Conservation (phyloP, 2,113 vertebrate species). For the Potamarius usumacintae region DNA sequence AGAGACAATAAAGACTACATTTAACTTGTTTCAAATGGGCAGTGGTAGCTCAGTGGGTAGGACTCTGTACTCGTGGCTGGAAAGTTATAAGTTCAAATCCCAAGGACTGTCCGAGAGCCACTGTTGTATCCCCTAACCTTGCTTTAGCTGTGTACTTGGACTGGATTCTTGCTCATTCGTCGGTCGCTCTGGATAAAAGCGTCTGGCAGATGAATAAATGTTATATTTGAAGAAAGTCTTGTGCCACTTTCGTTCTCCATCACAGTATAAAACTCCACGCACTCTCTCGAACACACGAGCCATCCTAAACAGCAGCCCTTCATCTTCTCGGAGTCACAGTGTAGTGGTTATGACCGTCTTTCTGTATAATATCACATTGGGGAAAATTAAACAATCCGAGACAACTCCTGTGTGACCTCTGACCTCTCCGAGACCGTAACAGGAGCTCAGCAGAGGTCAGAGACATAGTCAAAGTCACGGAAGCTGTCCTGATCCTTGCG, state of each 20-base stretch:
- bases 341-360: slow-evolving; percentile 35
- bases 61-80: not conserved
- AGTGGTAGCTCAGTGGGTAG: slow-evolving; percentile 12
- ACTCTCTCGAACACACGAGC: not conserved
- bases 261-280: slow-evolving; percentile 26
- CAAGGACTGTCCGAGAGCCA: not conserved
- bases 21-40: slow-evolving; percentile 6
- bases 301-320: not conserved
- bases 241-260: slow-evolving; percentile 4
- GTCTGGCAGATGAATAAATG: not conserved
- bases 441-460: slow-evolving; percentile 88
- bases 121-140: not conserved
- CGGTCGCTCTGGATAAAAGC: not conserved
- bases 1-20: not conserved
- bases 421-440: not conserved
- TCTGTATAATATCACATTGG: slow-evolving; percentile 24
- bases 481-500: slow-evolving; percentile 95
- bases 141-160: not conserved
- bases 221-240: not conserved
- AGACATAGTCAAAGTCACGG: slow-evolving; percentile 97
- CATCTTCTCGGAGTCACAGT: slow-evolving; percentile 35
- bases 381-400: not conserved
- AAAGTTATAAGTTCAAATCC: not conserved
- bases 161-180: not conserved
- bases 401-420: not conserved